Base-by-base conservation (phyloP, 2,888 invertebrate species). In the Drosophila formosana region DNA sequence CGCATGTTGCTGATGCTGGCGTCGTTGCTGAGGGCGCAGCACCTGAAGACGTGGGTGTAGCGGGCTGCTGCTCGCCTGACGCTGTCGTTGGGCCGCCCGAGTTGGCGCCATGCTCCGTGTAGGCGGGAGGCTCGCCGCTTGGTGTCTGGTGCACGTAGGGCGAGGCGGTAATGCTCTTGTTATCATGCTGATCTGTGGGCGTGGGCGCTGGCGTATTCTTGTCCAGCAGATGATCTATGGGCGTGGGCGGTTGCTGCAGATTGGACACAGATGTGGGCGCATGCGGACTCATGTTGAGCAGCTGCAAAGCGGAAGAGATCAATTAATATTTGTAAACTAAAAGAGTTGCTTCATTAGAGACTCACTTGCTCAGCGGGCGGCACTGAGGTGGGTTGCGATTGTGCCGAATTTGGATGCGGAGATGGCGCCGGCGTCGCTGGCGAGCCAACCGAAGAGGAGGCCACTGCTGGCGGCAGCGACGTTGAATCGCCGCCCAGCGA, bases 311-410 rank as follows among this genome's bases (percentile, higher is more conserved):
- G 52, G 5, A 49, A 5, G 28, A 28, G 5, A 28, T 1, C 3
- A 28, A 26, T 25, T 18, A 23, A 4, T 6, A 3, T 26, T 26
- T 46, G 11, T 25, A 13, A 2, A 3, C 18, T 18, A 1, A 18
- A 1, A 18, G 18, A 18, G 18, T 18, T 18, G 18, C 18, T 18
- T 18, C 18, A 18, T 18, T 18, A 13, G 8, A 13, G n/a, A 85
- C 79, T 89, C 88, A 92, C 92, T 88, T 93, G 92, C 86, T 92
- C 92, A 71, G 93, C 93, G 50, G 95, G 94, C 67, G 95, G 95
- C 73, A 95, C 95, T 11, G 95, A 95, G 8, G 95, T 95, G 74
- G 95, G 96, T 88, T 96, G 96, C 72, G 95, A 96, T 80, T 95
- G 95, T 61, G 96, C 95, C 60, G 92, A 92, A 77, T 91, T 91